phyloP scores from a whole-genome alignment of 2,888 invertebrate species.

The Buathra laborator region DNA sequence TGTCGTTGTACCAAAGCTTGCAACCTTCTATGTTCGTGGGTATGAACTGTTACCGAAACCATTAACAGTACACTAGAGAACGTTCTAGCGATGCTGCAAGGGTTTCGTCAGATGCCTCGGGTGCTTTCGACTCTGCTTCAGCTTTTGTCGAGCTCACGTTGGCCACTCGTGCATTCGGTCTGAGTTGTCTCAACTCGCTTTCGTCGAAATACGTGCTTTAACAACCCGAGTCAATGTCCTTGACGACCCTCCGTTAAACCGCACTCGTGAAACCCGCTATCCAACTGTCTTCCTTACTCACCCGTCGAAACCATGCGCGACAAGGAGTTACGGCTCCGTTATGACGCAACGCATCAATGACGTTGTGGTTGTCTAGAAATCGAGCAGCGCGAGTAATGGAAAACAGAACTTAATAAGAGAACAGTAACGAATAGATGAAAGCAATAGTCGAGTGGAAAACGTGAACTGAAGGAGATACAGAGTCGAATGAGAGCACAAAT shows the following conservation, averaged over 20 bases:
- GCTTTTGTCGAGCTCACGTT: constrained; percentile 26
- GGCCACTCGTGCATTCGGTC: constrained; percentile 13
- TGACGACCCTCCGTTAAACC: constrained; percentile 39
- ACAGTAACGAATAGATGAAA: not conserved
- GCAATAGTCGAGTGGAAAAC: not conserved
- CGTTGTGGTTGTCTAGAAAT: not conserved
- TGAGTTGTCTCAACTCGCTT: not conserved
- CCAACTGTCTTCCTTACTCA: not conserved
- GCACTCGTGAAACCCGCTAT: constrained; percentile 41
- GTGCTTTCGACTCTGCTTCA: not conserved
- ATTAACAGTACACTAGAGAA: not conserved
- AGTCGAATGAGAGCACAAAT: not conserved
- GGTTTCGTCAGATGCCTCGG: not conserved
- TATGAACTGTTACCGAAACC: constrained; percentile 6
- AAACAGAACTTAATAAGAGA: constrained; percentile 10
- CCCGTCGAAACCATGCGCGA: constrained; percentile 3
- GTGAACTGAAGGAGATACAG: not conserved
- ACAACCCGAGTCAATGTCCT: constrained; percentile 47
- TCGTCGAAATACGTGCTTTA: constrained; percentile 43
- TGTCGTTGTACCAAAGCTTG: not conserved
- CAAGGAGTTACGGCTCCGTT: constrained; percentile 16
- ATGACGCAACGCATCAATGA: not conserved
- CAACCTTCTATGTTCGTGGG: not conserved
- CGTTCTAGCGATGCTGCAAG: not conserved
- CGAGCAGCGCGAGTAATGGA: constrained; percentile 11